A percentile compares a stretch with the other conserved stretches of the same genome.
Evolutionary conservation across 2,113 vertebrate species (phyloP).

Genomic region (Campylomormyrus tamandua): DNA sequence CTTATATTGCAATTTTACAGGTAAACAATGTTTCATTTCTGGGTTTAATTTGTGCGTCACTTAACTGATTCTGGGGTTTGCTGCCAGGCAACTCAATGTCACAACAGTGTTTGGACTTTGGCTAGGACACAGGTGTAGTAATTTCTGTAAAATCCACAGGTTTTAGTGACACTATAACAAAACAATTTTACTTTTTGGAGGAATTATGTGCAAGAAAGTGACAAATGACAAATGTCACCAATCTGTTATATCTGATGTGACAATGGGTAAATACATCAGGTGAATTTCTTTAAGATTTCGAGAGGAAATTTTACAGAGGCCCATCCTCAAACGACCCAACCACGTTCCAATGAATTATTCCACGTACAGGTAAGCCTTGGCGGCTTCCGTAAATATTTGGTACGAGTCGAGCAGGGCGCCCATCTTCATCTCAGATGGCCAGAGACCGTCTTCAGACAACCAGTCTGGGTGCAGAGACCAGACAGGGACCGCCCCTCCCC

Average conservation of each 20-base stretch:
- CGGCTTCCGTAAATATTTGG: too few species aligned
- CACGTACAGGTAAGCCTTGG: background rate
- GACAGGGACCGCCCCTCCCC: background rate
- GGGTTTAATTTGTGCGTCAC: background rate
- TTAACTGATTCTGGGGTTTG: background rate
- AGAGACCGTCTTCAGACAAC: background rate
- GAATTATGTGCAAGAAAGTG: background rate
- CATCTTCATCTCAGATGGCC: too few species aligned
- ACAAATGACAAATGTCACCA: background rate
- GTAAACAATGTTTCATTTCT: background rate
- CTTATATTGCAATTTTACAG: background rate
- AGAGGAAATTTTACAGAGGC: background rate
- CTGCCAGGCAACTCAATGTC: background rate
- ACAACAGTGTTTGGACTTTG: background rate
- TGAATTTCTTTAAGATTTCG: constrained; percentile 49
- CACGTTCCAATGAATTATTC: background rate
- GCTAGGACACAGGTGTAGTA: background rate
- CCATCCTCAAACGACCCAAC: background rate
- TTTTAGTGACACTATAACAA: background rate
- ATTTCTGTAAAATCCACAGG: background rate
- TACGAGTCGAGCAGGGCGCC: too few species aligned
- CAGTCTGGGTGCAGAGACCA: background rate
- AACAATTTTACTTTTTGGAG: background rate
- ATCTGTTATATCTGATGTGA: background rate
- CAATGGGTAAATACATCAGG: constrained; percentile 38